Percentiles rank a stretch among this genome's conserved stretches.
These are phyloP conservation scores for Drosophila nebulosa DNA, from an alignment of 1,140 invertebrate genomes.

Conservation along the genomic window DNA sequence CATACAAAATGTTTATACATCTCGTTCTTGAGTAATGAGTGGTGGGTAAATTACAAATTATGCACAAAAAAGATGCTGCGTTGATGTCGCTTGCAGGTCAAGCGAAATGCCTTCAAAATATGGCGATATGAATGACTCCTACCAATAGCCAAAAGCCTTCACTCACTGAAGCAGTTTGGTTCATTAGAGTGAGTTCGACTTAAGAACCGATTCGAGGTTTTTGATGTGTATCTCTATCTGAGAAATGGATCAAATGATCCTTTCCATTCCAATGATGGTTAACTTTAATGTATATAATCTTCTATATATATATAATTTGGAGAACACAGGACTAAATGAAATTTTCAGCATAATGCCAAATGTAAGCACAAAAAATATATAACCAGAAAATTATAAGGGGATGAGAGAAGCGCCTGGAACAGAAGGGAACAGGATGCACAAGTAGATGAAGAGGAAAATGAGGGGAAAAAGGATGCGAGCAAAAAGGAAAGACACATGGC, in stretches of 20 bases:
- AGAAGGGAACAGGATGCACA: not conserved
- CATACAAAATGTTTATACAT: not conserved
- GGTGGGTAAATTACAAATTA: not conserved
- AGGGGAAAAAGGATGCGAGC: too few relatives aligned
- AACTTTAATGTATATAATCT: not conserved
- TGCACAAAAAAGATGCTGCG: not conserved
- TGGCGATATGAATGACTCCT: too few relatives aligned
- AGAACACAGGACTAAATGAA: not conserved
- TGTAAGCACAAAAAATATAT: slow-evolving; percentile 29
- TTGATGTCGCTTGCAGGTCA: too few relatives aligned
- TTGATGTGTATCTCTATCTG: too few relatives aligned
- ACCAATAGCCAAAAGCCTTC: too few relatives aligned
- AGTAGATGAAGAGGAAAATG: too few relatives aligned
- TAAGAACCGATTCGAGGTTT: too few relatives aligned
- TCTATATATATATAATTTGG: not conserved
- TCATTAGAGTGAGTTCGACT: too few relatives aligned
- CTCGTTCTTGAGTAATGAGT: not conserved
- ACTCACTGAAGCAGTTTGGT: too few relatives aligned
- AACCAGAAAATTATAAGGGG: slow-evolving; percentile 20
- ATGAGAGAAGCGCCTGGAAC: not conserved
- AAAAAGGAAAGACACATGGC: slow-evolving; percentile 3
- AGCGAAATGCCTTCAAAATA: too few relatives aligned
- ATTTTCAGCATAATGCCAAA: not conserved
- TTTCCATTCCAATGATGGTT: not conserved
- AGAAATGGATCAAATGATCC: too few relatives aligned